phyloP scores from a whole-genome alignment of 2,797 vertebrate species.

The Eurystomus glaucurus region DNA sequence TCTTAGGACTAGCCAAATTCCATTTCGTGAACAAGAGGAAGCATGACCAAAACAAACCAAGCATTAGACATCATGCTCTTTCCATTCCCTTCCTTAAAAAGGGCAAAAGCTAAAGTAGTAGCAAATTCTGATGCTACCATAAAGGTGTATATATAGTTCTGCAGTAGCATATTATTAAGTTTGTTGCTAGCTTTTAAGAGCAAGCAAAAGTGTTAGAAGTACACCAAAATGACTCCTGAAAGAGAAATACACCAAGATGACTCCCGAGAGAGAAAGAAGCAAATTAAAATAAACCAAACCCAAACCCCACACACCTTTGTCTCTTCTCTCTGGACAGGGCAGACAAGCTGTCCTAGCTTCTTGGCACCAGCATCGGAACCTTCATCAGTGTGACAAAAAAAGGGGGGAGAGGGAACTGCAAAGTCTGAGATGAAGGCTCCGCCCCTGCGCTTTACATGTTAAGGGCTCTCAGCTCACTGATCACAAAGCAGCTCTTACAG shows the following conservation, averaged over 20 bases:
- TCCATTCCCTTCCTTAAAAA: neutral
- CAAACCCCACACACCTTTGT: constrained; percentile 3
- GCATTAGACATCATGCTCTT: neutral
- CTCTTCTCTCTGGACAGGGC: neutral
- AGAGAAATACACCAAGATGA: neutral
- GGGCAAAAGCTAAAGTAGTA: neutral
- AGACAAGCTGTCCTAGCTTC: neutral
- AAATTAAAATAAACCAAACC: neutral
- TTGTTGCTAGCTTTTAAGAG: neutral
- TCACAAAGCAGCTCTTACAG: constrained; percentile 55
- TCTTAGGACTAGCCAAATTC: neutral
- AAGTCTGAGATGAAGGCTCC: neutral
- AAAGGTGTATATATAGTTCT: neutral
- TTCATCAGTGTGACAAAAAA: neutral
- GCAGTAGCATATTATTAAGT: neutral
- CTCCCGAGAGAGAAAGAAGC: neutral
- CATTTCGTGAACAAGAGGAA: neutral
- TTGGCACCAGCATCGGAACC: neutral
- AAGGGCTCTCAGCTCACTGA: constrained; percentile 29
- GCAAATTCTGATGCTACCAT: neutral
- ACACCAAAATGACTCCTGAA: neutral
- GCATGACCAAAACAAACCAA: neutral
- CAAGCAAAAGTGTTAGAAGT: neutral
- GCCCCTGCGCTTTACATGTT: neutral
- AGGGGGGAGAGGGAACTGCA: neutral